These are phyloP conservation scores for Anas platyrhynchos DNA, from an alignment of 2,113 vertebrate species.

Conservation along the genomic window DNA sequence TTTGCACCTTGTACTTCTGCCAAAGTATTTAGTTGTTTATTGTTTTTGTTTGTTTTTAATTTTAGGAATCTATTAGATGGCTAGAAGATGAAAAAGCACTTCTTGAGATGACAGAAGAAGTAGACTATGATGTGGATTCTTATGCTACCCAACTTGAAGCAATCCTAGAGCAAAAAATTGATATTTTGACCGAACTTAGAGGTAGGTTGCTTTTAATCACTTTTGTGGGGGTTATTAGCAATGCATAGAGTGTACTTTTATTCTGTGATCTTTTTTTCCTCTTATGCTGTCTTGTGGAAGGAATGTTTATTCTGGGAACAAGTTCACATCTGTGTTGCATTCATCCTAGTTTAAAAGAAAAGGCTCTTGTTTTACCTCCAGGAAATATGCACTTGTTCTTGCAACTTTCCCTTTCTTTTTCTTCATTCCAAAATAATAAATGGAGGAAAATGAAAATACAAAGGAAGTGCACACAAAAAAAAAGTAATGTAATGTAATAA, in stretches of 20 bases:
- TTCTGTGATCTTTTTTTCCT: background rate
- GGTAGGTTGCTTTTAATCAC: conserved; percentile 76
- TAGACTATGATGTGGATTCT: conserved; percentile 96
- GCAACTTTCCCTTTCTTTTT: background rate
- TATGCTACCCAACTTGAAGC: conserved; percentile 96
- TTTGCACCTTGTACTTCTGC: background rate
- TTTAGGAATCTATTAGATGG: conserved; percentile 96
- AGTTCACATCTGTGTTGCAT: background rate
- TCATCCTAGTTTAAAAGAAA: background rate
- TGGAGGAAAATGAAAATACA: background rate
- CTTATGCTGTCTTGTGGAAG: background rate
- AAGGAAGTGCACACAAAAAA: background rate
- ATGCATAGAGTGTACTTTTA: background rate
- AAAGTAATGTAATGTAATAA: background rate
- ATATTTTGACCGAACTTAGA: conserved; percentile 92
- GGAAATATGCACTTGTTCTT: background rate
- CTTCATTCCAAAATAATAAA: background rate
- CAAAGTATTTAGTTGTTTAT: background rate
- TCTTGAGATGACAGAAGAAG: conserved; percentile 97
- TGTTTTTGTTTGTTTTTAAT: background rate
- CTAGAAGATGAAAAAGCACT: conserved; percentile 96
- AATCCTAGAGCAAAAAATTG: conserved; percentile 97
- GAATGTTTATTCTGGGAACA: background rate
- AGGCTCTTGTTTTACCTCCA: background rate
- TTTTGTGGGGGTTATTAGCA: background rate